These are phyloP conservation scores for Monopis laevigella DNA, from an alignment of 2,888 invertebrate genomes.

Conservation along the genomic window DNA sequence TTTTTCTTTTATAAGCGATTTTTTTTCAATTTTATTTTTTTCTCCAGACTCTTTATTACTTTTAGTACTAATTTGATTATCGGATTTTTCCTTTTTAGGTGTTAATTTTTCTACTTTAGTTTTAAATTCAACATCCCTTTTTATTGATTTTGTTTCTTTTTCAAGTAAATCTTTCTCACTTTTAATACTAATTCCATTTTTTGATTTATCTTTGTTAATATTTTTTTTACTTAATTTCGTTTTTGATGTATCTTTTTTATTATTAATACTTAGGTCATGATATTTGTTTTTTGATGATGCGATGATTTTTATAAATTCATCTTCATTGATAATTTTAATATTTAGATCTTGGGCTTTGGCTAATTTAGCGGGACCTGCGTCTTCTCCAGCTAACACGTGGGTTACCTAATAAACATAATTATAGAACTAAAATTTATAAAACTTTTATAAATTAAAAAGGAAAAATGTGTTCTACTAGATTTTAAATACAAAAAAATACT, in stretches of 20 bases:
- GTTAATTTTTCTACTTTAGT: slow-evolving; percentile 17
- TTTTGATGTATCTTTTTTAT: slow-evolving; percentile 10
- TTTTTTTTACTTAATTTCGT: slow-evolving; percentile 13
- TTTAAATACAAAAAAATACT: not conserved
- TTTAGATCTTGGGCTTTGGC: slow-evolving; percentile 76
- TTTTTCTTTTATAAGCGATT: not conserved
- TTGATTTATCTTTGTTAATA: slow-evolving; percentile 16
- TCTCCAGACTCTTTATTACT: not conserved
- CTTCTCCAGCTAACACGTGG: slow-evolving; percentile 86
- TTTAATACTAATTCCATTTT: slow-evolving; percentile 14
- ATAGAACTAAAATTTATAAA: not conserved
- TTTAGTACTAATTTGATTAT: not conserved
- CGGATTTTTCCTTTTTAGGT: slow-evolving; percentile 17
- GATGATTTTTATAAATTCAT: slow-evolving; percentile 84
- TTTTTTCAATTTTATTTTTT: not conserved
- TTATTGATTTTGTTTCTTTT: not conserved
- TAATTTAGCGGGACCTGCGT: slow-evolving; percentile 86
- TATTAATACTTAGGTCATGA: slow-evolving; percentile 1
- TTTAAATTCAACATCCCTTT: not conserved
- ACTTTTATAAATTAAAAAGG: not conserved
- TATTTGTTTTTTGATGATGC: slow-evolving; percentile 51
- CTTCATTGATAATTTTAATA: slow-evolving; percentile 81
- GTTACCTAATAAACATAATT: slow-evolving; percentile 56
- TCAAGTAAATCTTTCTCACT: slow-evolving; percentile 13
- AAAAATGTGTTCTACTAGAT: not conserved